phyloP scores from a whole-genome alignment of 2,797 vertebrate genomes.

The Vespertilio murinus region DNA sequence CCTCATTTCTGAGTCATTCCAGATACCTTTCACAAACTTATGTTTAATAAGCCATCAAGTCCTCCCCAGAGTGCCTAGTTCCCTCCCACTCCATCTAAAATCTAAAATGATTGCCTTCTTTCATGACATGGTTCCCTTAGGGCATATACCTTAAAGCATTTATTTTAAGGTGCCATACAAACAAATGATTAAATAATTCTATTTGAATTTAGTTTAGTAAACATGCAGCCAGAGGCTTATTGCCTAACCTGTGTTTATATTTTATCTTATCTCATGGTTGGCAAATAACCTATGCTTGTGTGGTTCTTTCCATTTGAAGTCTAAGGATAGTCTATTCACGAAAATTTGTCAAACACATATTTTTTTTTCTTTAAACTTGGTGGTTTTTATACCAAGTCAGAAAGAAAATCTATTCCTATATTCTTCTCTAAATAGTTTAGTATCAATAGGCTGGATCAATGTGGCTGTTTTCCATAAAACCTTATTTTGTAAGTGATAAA shows the following conservation, averaged over 20 bases:
- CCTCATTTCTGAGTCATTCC: not conserved
- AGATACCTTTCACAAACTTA: conserved; percentile 68
- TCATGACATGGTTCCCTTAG: conserved; percentile 74
- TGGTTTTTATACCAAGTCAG: not conserved
- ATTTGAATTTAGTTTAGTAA: conserved; percentile 84
- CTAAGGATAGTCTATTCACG: conserved; percentile 68
- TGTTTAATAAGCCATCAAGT: conserved; percentile 15
- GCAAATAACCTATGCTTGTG: conserved; percentile 65
- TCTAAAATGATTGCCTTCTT: conserved; percentile 77
- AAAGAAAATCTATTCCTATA: not conserved
- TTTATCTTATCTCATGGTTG: conserved; percentile 29
- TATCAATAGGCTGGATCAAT: not conserved
- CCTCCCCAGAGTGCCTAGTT: conserved; percentile 58
- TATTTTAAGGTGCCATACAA: conserved; percentile 86
- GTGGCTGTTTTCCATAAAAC: not conserved
- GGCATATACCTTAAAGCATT: conserved; percentile 82
- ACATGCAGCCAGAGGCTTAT: conserved; percentile 72
- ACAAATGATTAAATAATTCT: conserved; percentile 90
- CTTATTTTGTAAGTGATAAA: not conserved
- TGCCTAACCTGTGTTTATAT: conserved; percentile 72
- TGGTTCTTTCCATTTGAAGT: conserved; percentile 57
- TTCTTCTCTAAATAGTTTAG: not conserved
- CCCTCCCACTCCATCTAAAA: conserved; percentile 43
- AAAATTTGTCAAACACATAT: conserved; percentile 59
- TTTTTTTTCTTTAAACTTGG: too few species aligned